Evolutionary conservation across 2,888 invertebrate species (phyloP).

Genomic region (Dasypolia templi): DNA sequence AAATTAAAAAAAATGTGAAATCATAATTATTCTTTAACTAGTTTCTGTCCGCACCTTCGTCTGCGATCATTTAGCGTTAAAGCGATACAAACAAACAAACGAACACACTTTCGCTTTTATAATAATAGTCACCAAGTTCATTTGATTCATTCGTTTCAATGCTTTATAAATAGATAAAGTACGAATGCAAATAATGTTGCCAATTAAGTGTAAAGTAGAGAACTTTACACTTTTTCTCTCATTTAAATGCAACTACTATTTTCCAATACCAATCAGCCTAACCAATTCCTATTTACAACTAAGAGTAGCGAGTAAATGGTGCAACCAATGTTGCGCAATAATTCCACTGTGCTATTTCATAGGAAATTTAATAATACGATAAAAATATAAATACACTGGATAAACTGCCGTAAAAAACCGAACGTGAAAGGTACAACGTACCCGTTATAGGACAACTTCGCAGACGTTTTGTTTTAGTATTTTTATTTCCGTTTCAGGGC

Average conservation of each 20-base stretch:
- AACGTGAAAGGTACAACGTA: not conserved
- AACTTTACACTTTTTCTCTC: too few relatives aligned
- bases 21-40: not conserved
- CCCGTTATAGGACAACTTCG: not conserved
- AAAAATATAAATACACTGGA: not conserved
- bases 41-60: too few relatives aligned
- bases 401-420: not conserved
- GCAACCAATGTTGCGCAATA: slow-evolving; percentile 35
- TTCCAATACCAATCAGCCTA: slow-evolving; percentile 52
- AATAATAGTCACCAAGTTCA: too few relatives aligned
- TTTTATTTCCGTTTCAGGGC: not conserved
- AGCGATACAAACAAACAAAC: too few relatives aligned
- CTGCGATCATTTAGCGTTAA: too few relatives aligned
- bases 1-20: not conserved
- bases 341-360: not conserved
- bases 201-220: slow-evolving; percentile 30
- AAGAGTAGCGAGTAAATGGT: slow-evolving; percentile 12
- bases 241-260: slow-evolving; percentile 49
- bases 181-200: slow-evolving; percentile 11
- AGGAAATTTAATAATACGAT: not conserved
- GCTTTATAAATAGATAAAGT: not conserved
- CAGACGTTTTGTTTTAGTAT: not conserved
- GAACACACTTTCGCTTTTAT: too few relatives aligned
- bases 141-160: not conserved
- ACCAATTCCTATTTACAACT: slow-evolving; percentile 51